Base-by-base conservation (phyloP, 1,140 invertebrate genomes). In the Macrobrachium nipponense region DNA sequence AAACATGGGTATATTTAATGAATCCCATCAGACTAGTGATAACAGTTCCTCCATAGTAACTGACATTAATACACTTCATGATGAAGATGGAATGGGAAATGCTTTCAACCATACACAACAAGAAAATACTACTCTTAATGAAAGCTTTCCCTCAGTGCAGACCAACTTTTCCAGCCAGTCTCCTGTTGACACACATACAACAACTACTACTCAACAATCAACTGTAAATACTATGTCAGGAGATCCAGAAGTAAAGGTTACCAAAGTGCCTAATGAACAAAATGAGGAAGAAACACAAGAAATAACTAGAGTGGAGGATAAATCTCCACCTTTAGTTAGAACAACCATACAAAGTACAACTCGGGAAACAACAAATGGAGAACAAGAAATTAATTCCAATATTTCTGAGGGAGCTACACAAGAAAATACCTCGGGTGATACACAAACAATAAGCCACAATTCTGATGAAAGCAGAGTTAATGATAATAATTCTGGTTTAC, bases 171-270 rank as follows among this genome's bases (percentile, higher is more conserved):
- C 51, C 12, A 51, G 51, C 51, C 51, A 51, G 51, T 51, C 51
- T 51, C 51, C 51, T 73, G 70, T 6, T 8, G 44, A 11, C 27
- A 73, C 70, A 81, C 62, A 5, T 12, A 62, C 70, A 3, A 62
- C 72, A 62, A 7, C 27, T 11, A 60, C 68, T 23, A 62, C 72
- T 76, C 72, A 61, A 44, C 76, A 51, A 59, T 44, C 60, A 27
- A 61, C 68, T 68, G 82, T 84, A 18, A 77, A 78, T 43, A 43
- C 77, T 59, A 84, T 61, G 27, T 27, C 72, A 77, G 44, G 17
- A 36, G 61, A 77, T 18, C 17, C 75, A 66, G 17, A 36, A 64
- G 72, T 17, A 20, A 36, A 62, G 36, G 73, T 23, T 51, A 8
- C 51, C 36, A 44, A 75, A 18, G 15, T 66, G 17, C 43, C 51